Base-by-base conservation (phyloP, 1,140 invertebrate species). In the Lethrus apterus region DNA sequence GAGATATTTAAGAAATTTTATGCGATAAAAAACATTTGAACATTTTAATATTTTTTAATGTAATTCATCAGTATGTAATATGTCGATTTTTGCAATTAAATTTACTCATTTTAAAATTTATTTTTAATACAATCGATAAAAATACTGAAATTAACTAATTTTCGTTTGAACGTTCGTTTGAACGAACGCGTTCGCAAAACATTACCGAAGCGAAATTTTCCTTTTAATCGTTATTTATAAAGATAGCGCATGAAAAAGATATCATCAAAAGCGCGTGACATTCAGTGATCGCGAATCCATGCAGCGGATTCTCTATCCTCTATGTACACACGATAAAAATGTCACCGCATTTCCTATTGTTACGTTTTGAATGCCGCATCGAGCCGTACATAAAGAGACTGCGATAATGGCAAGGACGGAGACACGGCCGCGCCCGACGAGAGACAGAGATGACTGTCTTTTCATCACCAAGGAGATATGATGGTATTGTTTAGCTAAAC, bases 401-500 rank as follows among this genome's bases (percentile, higher is more conserved):
- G 44, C 48, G 55, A 56, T 56, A 56, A 56, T 56, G 55, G 51
- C 24, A 35, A 56, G 51, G 51, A 53, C 44, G 46, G 48, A 42
- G 36, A 44, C 34, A 54, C 38, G 32, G 24, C 44, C 23, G 29
- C 20, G 35, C 21, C 46, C 45, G 14, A 18, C 32, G 48, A 42
- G 29, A 24, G 49, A 57, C 44, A 56, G 50, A 55, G 53, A 57
- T 33, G 47, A 31, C 47, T 24, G 51, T 43, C 57, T 50, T 59
- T 59, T 59, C 57, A 59, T 59, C 57, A 59, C 57, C 57, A 57
- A 55, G 55, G 55, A 59, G 57, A 59, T 59, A 57, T 59, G 57
- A 59, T 57, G 58, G 58, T 50, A 60, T 60, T 60, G 58, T 60
- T 58, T 60, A 55, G 52, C 58, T 60, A 60, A 60, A 60, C 58